Conservation (phyloP, 2,113 vertebrate genomes). For the Sander lucioperca region DNA sequence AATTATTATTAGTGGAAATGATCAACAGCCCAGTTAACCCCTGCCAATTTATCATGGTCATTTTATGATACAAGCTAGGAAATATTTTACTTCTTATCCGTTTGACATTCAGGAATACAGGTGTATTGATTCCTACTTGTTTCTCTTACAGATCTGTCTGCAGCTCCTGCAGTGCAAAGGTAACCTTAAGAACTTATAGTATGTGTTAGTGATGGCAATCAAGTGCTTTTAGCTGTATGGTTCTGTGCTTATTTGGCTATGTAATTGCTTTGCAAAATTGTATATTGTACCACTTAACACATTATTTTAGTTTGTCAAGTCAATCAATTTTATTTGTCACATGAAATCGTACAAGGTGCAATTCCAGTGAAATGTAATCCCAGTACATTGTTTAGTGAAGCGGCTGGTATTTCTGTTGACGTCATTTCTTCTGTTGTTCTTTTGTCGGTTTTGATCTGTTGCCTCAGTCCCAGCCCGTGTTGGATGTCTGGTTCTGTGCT, state of each 20-base stretch:
- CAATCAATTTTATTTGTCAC: too few relatives aligned
- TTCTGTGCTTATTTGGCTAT: neutral
- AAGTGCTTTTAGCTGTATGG: neutral
- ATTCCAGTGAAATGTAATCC: too few relatives aligned
- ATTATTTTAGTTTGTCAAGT: neutral
- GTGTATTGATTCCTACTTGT: conserved; percentile 17
- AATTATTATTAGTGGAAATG: too few relatives aligned
- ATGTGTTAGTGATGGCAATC: neutral
- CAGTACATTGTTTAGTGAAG: neutral
- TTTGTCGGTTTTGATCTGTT: conserved; percentile 43
- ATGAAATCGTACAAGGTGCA: too few relatives aligned
- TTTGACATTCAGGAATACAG: neutral
- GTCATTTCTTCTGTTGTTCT: conserved; percentile 38
- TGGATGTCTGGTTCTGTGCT: conserved; percentile 70
- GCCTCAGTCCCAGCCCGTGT: conserved; percentile 56
- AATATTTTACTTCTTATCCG: neutral
- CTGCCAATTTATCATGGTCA: too few relatives aligned
- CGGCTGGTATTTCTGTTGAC: conserved; percentile 37
- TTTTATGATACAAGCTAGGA: neutral
- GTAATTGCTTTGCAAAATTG: neutral
- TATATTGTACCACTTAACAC: neutral
- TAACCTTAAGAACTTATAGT: conserved; percentile 63
- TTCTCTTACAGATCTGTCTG: conserved; percentile 89
- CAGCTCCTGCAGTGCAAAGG: conserved; percentile 93
- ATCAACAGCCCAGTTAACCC: too few relatives aligned